Percentiles rank a stretch among this genome's conserved stretches.
Conservation (phyloP, 2,113 vertebrate species). For the Struthidea cinerea region DNA sequence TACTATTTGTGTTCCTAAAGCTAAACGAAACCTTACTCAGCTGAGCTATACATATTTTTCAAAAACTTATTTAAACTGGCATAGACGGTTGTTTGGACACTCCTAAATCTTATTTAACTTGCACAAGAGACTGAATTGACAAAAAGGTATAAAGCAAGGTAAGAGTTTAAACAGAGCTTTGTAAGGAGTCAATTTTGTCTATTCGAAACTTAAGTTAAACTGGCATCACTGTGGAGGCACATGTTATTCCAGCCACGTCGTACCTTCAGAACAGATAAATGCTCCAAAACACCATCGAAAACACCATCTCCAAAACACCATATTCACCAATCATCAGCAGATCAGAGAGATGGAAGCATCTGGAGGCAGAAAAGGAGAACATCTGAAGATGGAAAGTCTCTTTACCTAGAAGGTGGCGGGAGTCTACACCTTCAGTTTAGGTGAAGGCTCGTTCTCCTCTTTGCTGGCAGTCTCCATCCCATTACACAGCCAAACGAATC, state of each 20-base stretch:
- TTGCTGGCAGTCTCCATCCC: not conserved
- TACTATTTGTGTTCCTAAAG: not conserved
- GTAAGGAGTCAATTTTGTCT: not conserved
- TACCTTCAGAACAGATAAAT: not conserved
- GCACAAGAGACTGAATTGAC: not conserved
- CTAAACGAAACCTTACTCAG: not conserved
- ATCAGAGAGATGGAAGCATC: not conserved
- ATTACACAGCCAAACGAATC: not conserved
- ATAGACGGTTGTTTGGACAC: not conserved
- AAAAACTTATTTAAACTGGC: not conserved
- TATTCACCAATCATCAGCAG: not conserved
- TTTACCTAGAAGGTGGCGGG: not conserved
- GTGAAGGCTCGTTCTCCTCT: not conserved
- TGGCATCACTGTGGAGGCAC: accelerated
- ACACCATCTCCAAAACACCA: not conserved
- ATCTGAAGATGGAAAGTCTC: not conserved
- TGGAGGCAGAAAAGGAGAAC: not conserved
- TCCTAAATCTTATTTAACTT: not conserved
- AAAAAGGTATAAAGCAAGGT: not conserved
- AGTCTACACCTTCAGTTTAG: not conserved
- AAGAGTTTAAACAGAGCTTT: not conserved
- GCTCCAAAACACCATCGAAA: not conserved
- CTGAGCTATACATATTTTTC: not conserved
- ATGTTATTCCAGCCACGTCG: not conserved
- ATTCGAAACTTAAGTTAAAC: not conserved